Evolutionary conservation across 64 coral and sea anemone species (phyloP).

Genomic region (Orbicella faveolata): DNA sequence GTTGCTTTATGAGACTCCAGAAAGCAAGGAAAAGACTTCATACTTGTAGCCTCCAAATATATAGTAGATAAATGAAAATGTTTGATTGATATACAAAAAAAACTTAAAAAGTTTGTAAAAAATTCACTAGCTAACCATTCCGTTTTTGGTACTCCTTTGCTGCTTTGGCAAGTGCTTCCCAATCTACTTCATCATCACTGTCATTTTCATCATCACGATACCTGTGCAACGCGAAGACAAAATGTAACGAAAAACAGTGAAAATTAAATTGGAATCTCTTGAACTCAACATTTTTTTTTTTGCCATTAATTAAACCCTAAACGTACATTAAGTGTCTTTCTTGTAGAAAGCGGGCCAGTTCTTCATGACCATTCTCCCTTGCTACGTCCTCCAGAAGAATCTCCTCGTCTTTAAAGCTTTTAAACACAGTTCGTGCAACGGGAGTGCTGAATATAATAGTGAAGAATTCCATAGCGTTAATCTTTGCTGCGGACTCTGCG

Average conservation of each 20-base stretch:
- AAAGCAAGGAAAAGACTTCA: too few species aligned
- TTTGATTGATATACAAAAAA: too few species aligned
- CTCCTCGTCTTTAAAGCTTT: constrained; percentile 3
- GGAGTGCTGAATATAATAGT: constrained; percentile 18
- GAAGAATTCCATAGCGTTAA: constrained; percentile 10
- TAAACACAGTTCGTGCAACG: background rate
- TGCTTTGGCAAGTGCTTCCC: background rate
- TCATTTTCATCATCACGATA: constrained; percentile 7
- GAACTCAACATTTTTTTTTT: too few species aligned
- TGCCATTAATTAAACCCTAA: background rate
- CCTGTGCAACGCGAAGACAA: background rate
- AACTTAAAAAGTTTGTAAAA: too few species aligned
- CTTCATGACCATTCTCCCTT: background rate
- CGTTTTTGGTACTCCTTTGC: background rate
- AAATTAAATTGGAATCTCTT: background rate
- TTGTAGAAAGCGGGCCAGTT: constrained; percentile 4
- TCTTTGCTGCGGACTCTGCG: background rate
- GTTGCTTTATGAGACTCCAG: too few species aligned
- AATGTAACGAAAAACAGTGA: background rate
- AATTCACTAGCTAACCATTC: background rate
- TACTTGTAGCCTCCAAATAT: too few species aligned
- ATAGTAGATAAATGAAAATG: too few species aligned
- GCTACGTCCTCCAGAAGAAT: background rate
- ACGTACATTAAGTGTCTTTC: background rate
- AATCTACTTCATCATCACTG: constrained; percentile 21